phyloP scores from a whole-genome alignment of 2,888 invertebrate species.

The Octonoba sinensis region DNA sequence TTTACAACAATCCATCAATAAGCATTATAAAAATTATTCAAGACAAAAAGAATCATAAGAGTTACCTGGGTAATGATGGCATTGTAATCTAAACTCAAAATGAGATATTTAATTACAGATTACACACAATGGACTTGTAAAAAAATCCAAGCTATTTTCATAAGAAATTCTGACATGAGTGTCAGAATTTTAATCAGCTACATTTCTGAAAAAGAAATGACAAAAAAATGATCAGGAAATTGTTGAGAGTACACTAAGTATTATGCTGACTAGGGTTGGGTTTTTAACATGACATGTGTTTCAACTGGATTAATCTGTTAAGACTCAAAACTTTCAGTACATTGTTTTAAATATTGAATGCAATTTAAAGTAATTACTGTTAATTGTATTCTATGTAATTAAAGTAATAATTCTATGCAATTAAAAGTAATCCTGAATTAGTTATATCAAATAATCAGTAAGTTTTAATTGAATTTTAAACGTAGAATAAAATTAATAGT shows the following conservation, averaged over 20 bases:
- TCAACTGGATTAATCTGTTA: too few relatives aligned
- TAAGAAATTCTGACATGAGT: slow-evolving; percentile 32
- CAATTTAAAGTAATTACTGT: not conserved
- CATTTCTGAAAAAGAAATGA: slow-evolving; percentile 36
- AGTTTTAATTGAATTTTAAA: not conserved
- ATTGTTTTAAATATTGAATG: not conserved
- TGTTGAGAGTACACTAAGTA: too few relatives aligned
- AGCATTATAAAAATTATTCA: not conserved
- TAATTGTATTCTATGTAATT: not conserved
- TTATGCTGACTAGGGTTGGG: not conserved
- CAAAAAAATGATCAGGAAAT: not conserved
- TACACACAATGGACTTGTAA: slow-evolving; percentile 2
- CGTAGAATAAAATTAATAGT: too few relatives aligned
- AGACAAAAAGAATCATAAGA: too few relatives aligned
- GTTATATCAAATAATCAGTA: too few relatives aligned
- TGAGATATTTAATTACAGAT: slow-evolving; percentile 25
- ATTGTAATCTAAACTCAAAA: slow-evolving; percentile 39
- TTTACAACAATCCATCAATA: too few relatives aligned
- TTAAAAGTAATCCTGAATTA: too few relatives aligned
- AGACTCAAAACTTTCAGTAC: not conserved
- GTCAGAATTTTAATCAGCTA: slow-evolving; percentile 20
- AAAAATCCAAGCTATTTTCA: slow-evolving; percentile 2
- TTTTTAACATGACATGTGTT: too few relatives aligned
- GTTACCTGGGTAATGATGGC: slow-evolving; percentile 61
- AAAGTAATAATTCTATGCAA: not conserved